Conservation (phyloP, 2,888 invertebrate species). For the Choristoneura rosaceana region DNA sequence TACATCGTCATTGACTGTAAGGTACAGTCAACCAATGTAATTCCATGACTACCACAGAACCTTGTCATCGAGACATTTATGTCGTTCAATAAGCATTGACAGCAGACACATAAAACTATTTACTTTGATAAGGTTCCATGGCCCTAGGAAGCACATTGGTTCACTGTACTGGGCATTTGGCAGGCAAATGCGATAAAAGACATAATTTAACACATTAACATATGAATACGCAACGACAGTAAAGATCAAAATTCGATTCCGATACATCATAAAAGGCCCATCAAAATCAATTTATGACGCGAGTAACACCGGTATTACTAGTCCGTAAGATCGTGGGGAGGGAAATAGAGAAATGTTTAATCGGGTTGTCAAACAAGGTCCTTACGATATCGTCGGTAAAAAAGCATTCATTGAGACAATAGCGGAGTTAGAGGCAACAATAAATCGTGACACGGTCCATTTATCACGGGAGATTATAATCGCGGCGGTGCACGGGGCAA, state of each 20-base stretch:
- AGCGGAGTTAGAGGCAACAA: conserved; percentile 76
- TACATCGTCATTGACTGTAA: no score
- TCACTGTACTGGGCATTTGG: conserved; percentile 36
- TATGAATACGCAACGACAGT: conserved; percentile 75
- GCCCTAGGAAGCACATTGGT: no score
- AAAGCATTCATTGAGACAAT: conserved; percentile 85
- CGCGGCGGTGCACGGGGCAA: conserved; percentile 68
- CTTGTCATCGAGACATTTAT: no score
- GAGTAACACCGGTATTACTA: conserved; percentile 56
- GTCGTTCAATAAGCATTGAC: no score
- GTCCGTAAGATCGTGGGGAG: conserved; percentile 6
- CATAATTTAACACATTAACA: conserved; percentile 73
- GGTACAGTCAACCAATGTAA: no score
- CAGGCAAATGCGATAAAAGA: conserved; percentile 56
- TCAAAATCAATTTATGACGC: conserved; percentile 80
- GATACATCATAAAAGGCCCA: conserved; percentile 72
- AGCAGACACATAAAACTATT: no score
- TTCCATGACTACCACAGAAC: no score
- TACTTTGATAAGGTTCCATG: no score
- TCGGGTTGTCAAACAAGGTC: conserved; percentile 76
- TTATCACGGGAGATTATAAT: conserved; percentile 81
- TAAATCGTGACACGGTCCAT: conserved; percentile 82
- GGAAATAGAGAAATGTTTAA: conserved; percentile 62
- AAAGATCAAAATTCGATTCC: conserved; percentile 78
- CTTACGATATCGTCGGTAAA: conserved; percentile 81